Evolutionary conservation across 2,888 invertebrate species (phyloP), one percentile per base, ranked within the genome.

Genomic region (Dolomedes plantarius): DNA sequence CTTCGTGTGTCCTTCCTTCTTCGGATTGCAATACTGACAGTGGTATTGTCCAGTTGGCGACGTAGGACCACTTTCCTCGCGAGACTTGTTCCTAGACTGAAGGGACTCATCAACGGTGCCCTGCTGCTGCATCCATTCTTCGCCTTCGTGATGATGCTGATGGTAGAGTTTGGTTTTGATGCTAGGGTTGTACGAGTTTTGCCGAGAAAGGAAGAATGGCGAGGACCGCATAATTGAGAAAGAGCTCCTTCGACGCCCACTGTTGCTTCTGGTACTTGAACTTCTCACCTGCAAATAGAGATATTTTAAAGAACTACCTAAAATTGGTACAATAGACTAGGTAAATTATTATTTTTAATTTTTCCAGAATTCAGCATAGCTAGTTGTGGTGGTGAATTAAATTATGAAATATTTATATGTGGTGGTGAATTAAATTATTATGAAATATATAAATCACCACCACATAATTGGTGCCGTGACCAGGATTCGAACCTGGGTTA

Each of bases 131-230:
- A 50, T n/a, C 64, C 72, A 72, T 3, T 71, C 72, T 16, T 56
- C 31, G 13, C 9, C 36, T 13, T 9, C 27, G 16, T 29, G 19
- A 5, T 76, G 69, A 7, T 74, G 67, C n/a, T 81, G 74, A 13
- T 76, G 82, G 64, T 79, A 86, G n/a, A 86, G 79, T 28, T 78
- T 73, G 16, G 85, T 86, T 6, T 73, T 86, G 31, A 86, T 72
- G 46, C 56, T 79, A 7, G 73, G 78, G 36, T 78, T 79, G 78
- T 86, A 86, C 1, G 85, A 72, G 69, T 79, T 86, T 36, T 86
- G 78, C 0, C 85, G 68, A 31, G 46, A 74, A 13, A 86, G 69
- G 36, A 79, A 79, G 64, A 86, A 86, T 9, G 78, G 73, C 32
- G 69, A 62, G 23, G 78, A 74, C 11, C 85, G 67, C 28, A 86